Base-by-base conservation (phyloP, 1,140 invertebrate genomes). In the Scaptomyza pallida region DNA sequence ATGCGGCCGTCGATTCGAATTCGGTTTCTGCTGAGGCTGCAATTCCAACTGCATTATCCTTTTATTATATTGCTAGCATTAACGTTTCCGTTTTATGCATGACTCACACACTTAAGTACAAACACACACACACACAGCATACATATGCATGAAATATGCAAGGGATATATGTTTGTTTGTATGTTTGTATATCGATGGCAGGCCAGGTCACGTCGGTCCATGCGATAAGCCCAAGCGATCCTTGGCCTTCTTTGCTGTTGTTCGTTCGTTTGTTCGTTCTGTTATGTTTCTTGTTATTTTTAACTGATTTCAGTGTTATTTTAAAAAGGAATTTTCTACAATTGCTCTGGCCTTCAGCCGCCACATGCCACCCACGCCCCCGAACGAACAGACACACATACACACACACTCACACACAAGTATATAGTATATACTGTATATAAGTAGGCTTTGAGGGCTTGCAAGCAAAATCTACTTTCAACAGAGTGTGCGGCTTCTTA, bases 51-150 rank as follows among this genome's bases (percentile, higher is more conserved):
- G 75, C 69, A 72, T 78, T 78, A 78, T 73, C 69, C 75, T 68
- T 43, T 78, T 78, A 78, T 78, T 78, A 78, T 78, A 78, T 78
- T 78, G 75, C 75, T 75, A 30, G 62, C 62, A 78, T 78, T 78
- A 78, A 78, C 57, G 56, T 78, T 68, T 78, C 75, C 69, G 45
- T 72, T 72, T 67, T 75, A 63, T 68, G 50, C 37, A 51, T 54
- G 59, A 37, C 17, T 45, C 16, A 35, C 43, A 48, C 21, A 33
- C 23, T 6, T 17, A 15, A 16, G 40, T 8, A 40, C n/a, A 35
- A 12, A 40, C 16, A 21, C 1, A 13, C 12, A 12, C 8, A 13
- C 3, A 51, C 10, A 19, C 13, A 33, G 0, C 26, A 30, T 26
- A 51, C 30, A 51, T 33, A n/a, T n/a, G n/a, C 15, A 57, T 67